Evolutionary conservation across 1,140 invertebrate genomes (phyloP), one percentile per base, ranked within the genome.

Genomic region (Epicauta chinensis): DNA sequence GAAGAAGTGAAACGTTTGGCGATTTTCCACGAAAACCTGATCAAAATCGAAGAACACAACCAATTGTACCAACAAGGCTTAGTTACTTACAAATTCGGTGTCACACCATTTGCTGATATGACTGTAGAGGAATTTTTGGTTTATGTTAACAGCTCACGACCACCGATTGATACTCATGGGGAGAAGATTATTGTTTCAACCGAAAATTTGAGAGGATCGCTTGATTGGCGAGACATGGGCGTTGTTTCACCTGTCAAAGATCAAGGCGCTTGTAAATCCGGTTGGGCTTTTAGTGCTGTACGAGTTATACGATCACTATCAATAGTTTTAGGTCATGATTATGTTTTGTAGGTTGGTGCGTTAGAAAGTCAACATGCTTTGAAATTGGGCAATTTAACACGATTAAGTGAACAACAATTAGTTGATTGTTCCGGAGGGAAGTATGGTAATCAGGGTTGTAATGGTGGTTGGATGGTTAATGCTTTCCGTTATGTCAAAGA

Each of bases 331-430:
- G 46, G 16, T 29, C 46, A n/a, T n/a, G 53, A 36, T 54, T 65
- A 61, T 34, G 36, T 49, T 7, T 58, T 58, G 64, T 35, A 90
- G 83, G 96, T 93, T 55, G 96, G 94, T 13, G 75, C 95, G 0
- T 71, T 99, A 13, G 96, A 99, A 77, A 93, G 89, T 15, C 95
- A 98, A 71, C 84, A 95, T 69, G 94, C 87, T 72, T 81, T 91
- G 53, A 83, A 86, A 66, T 83, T 77, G 16, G 88, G 88, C 16
- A 74, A 76, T 46, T 68, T 89, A 35, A 71, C 85, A 0, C 80
- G 80, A 23, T 75, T 80, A 0, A 78, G 77, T 10, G 79, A 81
- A 42, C 79, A 81, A 52, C 75, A 80, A 14, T 62, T 81, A 0
- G 66, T 81, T 0, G 80, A 81, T 59, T 81, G 80, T 35, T 74